These are phyloP conservation scores for Neodiprion pinetum DNA, from an alignment of 1,140 invertebrate species.

Conservation along the genomic window DNA sequence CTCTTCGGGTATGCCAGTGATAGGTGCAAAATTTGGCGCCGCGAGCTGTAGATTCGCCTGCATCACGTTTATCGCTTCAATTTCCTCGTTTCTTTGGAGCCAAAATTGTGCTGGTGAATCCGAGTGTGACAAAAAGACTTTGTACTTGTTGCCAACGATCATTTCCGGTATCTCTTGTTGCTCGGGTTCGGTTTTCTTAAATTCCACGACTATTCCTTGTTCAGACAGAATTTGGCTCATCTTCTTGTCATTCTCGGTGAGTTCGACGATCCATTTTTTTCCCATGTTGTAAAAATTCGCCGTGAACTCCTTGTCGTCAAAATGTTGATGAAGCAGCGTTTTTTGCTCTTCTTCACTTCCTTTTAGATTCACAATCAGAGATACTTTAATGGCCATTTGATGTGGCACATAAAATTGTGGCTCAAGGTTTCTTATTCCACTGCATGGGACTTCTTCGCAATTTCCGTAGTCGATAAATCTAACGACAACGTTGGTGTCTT, in stretches of 20 bases:
- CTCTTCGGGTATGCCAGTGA: slow-evolving; percentile 64
- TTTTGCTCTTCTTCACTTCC: slow-evolving; percentile 48
- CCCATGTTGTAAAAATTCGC: slow-evolving; percentile 48
- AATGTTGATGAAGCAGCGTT: slow-evolving; percentile 35
- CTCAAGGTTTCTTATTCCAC: slow-evolving; percentile 53
- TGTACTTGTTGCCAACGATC: slow-evolving; percentile 36
- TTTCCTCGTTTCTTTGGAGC: slow-evolving; percentile 40
- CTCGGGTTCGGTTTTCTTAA: background rate
- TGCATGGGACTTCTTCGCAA: slow-evolving; percentile 44
- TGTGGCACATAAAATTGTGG: slow-evolving; percentile 64
- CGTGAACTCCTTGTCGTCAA: slow-evolving; percentile 37
- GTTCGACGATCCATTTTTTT: slow-evolving; percentile 49
- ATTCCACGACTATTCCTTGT: slow-evolving; percentile 22
- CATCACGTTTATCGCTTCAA: slow-evolving; percentile 35
- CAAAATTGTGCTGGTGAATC: slow-evolving; percentile 53
- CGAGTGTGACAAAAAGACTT: slow-evolving; percentile 41
- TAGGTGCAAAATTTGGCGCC: slow-evolving; percentile 56
- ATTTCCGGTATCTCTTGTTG: slow-evolving; percentile 29
- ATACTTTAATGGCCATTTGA: slow-evolving; percentile 62
- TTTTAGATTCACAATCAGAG: slow-evolving; percentile 45
- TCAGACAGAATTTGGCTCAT: slow-evolving; percentile 41
- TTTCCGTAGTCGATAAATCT: slow-evolving; percentile 67
- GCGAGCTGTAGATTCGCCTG: slow-evolving; percentile 67
- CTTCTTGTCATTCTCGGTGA: slow-evolving; percentile 42
- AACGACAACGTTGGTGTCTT: slow-evolving; percentile 34